A percentile compares a stretch with the other conserved stretches of the same genome.
Conservation (phyloP, 1,140 invertebrate genomes). For the Diabrotica undecimpunctata region DNA sequence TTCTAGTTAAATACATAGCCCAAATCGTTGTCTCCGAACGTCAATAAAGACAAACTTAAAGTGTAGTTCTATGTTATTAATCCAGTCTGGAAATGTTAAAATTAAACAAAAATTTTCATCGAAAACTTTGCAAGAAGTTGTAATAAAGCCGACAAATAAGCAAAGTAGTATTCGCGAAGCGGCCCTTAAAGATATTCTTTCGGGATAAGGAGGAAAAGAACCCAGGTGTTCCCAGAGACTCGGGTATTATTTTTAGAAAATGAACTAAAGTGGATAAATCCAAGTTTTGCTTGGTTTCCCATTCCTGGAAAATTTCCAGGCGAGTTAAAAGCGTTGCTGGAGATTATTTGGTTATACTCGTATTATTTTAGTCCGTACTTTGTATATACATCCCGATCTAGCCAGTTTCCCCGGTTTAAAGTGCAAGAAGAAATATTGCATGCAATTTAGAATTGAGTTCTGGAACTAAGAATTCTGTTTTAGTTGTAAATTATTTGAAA, state of each 20-base stretch:
- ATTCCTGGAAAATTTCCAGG: slow-evolving; percentile 25
- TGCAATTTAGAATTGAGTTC: background rate
- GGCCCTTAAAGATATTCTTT: background rate
- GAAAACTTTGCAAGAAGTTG: slow-evolving; percentile 11
- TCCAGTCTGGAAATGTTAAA: no score
- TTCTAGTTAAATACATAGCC: no score
- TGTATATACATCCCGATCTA: slow-evolving; percentile 2
- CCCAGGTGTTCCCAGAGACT: slow-evolving; percentile 18
- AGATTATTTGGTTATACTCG: slow-evolving; percentile 25
- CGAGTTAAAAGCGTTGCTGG: slow-evolving; percentile 23
- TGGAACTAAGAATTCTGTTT: background rate
- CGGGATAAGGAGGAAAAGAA: background rate
- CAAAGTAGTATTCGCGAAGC: background rate
- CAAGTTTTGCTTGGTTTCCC: slow-evolving; percentile 26
- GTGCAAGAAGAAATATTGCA: background rate
- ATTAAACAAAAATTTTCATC: slow-evolving; percentile 14
- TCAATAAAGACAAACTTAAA: no score
- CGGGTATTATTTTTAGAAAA: slow-evolving; percentile 35
- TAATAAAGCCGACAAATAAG: background rate
- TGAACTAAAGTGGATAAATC: slow-evolving; percentile 36
- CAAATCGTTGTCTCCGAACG: no score
- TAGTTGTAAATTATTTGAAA: no score
- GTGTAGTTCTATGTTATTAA: no score
- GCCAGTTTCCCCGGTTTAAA: background rate
- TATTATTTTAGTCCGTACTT: slow-evolving; percentile 18